These are phyloP conservation scores for Drosophila ochracea DNA, from an alignment of 2,888 invertebrate species.

Conservation along the genomic window DNA sequence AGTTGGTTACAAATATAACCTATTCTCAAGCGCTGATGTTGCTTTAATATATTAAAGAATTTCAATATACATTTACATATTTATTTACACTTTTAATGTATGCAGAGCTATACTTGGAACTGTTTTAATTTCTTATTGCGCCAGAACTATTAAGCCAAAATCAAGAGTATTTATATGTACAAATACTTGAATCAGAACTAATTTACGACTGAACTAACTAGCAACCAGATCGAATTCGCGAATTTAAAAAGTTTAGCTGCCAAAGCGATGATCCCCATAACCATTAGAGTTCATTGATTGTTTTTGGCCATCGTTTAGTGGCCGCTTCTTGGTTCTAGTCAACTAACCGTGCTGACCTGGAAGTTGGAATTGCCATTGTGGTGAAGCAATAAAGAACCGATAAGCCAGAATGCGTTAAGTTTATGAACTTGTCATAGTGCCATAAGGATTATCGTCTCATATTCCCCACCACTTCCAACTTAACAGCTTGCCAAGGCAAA, in stretches of 20 bases:
- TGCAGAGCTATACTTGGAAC: background rate
- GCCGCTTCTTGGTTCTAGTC: slow-evolving; percentile 22
- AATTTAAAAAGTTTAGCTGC: background rate
- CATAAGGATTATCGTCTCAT: slow-evolving; percentile 50
- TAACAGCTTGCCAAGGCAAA: slow-evolving; percentile 15
- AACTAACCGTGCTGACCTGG: background rate
- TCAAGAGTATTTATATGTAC: background rate
- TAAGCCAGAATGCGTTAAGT: slow-evolving; percentile 48
- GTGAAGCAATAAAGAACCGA: slow-evolving; percentile 14
- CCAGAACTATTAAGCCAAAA: background rate
- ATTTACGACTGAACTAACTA: background rate
- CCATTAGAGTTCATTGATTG: slow-evolving; percentile 16
- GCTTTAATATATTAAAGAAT: too few species aligned
- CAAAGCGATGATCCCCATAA: background rate
- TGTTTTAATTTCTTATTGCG: background rate
- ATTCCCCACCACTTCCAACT: slow-evolving; percentile 19
- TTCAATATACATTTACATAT: background rate
- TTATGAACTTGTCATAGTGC: slow-evolving; percentile 59
- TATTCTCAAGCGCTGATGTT: too few species aligned
- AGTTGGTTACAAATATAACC: too few species aligned
- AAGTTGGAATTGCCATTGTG: slow-evolving; percentile 17
- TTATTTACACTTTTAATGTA: background rate
- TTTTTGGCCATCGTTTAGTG: slow-evolving; percentile 16
- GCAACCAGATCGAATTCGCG: background rate
- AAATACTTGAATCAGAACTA: background rate